Evolutionary conservation across 2,888 invertebrate species (phyloP), one percentile per base, ranked within the genome.

Genomic region (Eurytoma adleriae): DNA sequence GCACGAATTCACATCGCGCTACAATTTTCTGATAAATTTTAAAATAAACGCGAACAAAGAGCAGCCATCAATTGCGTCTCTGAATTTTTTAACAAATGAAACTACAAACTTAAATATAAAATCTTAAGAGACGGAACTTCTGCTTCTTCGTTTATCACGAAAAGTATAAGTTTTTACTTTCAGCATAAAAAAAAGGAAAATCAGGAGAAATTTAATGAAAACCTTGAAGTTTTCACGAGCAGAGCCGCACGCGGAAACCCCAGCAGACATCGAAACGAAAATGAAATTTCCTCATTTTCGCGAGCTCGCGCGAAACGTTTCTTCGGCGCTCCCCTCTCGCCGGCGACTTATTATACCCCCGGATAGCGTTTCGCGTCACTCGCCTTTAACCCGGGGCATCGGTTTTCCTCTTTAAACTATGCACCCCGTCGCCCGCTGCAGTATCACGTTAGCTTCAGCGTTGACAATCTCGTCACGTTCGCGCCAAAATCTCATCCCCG

Each of bases 221-320:
- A 10, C 40, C 10, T 40, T 10, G 40, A 40, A 40, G 40, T 40
- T 40, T 40, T 40, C 40, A 40, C 40, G 40, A 40, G 40, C 30
- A 30, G 30, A 40, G 18, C 24, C 0, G 13, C 30, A 4, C 27
- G 30, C 62, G 13, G 48, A 64, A n/a, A 13, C 5, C 20, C 57
- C n/a, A 30, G 18, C 64, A 64, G 27, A 48, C 57, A 40, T n/a
- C 48, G 10, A 30, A 72, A 66, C 57, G 78, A 69, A 52, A 70
- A 56, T 56, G 64, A 77, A 70, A 70, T 77, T 56, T 69, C 48
- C 70, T 77, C 70, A 69, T 77, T 62, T 70, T 54, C 27, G 54
- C 62, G 12, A 0, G 16, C 50, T 7, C 50, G n/a, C 16, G 14
- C 10, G 14, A n/a, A 64, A 0, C 14, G 40, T 5, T 12, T 61